A percentile compares a stretch with the other conserved stretches of the same genome.
Conservation (phyloP, 2,113 vertebrate genomes). For the Irena cyanogastra region DNA sequence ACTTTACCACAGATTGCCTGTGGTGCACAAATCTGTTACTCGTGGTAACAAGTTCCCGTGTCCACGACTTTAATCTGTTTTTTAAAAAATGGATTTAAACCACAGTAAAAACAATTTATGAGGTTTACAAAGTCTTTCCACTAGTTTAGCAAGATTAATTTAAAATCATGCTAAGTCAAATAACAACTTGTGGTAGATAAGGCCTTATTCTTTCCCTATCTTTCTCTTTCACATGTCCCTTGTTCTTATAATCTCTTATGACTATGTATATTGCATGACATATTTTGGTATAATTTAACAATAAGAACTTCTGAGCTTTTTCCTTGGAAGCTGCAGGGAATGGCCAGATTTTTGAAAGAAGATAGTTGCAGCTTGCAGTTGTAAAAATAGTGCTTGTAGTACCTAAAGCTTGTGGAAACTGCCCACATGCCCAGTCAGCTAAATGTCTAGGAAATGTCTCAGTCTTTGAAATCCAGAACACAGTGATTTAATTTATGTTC, state of each 20-base stretch:
- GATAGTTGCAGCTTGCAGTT: background rate
- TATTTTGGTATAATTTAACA: background rate
- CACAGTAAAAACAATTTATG: background rate
- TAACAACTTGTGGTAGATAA: background rate
- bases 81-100: constrained; percentile 5
- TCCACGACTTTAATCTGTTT: constrained; percentile 8
- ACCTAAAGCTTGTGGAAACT: background rate
- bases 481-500: background rate
- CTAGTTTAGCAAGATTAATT: constrained; percentile 36
- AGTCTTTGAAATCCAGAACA: background rate
- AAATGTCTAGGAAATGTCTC: background rate
- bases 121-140: constrained; percentile 17
- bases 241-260: background rate
- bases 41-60: background rate
- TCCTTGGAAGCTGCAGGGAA: background rate
- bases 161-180: constrained; percentile 11
- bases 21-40: constrained; percentile 35
- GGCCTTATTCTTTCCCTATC: background rate
- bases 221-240: constrained; percentile 8
- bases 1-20: background rate
- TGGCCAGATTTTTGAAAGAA: background rate
- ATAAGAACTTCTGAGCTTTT: background rate
- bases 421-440: background rate
- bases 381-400: background rate
- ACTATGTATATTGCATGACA: background rate